phyloP scores from a whole-genome alignment of 2,888 invertebrate species.

The Cryptosula pallasiana region DNA sequence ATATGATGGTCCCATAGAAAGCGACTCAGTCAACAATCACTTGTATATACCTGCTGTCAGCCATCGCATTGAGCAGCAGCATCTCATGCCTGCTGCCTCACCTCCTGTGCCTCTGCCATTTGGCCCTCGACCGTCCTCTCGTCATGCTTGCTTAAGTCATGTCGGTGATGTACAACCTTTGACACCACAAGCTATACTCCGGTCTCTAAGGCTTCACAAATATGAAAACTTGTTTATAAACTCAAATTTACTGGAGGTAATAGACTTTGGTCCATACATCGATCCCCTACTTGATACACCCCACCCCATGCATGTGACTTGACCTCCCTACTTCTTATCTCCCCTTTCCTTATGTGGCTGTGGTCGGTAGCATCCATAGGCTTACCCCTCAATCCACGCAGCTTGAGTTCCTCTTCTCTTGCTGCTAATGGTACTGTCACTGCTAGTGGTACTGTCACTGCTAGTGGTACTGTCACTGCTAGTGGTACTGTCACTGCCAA shows the following conservation, averaged over 20 bases:
- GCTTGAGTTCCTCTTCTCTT: no score
- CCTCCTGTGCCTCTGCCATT: not conserved
- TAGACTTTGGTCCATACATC: no score
- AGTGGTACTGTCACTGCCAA: no score
- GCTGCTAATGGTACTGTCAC: no score
- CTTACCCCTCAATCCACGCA: no score
- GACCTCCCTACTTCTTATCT: no score
- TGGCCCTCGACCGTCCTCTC: not conserved
- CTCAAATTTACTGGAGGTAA: not conserved
- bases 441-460: no score
- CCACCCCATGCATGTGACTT: no score
- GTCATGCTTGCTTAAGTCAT: not conserved
- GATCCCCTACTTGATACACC: no score
- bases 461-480: no score
- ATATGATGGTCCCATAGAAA: not conserved
- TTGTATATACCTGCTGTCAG: not conserved
- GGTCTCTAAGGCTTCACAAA: not conserved
- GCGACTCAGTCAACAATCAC: not conserved
- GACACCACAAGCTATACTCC: not conserved
- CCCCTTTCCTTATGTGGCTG: no score
- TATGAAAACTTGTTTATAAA: conserved; percentile 4
- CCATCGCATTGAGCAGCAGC: not conserved
- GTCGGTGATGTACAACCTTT: not conserved
- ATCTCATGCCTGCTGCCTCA: not conserved
- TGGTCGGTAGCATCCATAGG: no score